Conservation (phyloP, 2,113 vertebrate genomes). For the Tupaia chinensis region DNA sequence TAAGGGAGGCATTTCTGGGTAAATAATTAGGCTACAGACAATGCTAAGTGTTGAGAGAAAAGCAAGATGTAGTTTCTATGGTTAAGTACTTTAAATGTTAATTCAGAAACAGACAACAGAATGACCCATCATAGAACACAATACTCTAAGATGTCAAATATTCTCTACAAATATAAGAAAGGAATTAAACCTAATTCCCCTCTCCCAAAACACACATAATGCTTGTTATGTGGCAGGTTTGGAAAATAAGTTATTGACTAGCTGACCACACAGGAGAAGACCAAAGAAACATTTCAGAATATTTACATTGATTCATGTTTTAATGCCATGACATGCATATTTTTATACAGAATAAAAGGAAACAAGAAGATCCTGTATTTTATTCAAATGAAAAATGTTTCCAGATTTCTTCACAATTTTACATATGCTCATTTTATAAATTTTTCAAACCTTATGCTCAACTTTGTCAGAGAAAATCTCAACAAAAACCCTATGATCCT, state of each 20-base stretch:
- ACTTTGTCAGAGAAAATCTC: slow-evolving; percentile 35
- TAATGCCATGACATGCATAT: not conserved
- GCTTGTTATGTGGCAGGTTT: not conserved
- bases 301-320: slow-evolving; percentile 23
- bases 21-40: too few relatives aligned
- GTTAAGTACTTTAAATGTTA: too few relatives aligned
- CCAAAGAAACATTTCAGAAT: slow-evolving; percentile 8
- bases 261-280: slow-evolving; percentile 5
- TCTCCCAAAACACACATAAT: not conserved
- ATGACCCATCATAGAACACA: not conserved
- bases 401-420: slow-evolving; percentile 52
- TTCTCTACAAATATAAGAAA: slow-evolving; percentile 13
- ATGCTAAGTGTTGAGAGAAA: too few relatives aligned
- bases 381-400: slow-evolving; percentile 45
- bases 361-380: slow-evolving; percentile 9
- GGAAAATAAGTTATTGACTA: slow-evolving; percentile 49
- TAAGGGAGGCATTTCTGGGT: too few relatives aligned
- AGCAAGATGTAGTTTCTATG: too few relatives aligned
- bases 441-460: slow-evolving; percentile 36
- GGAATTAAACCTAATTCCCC: not conserved
- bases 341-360: not conserved
- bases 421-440: slow-evolving; percentile 32
- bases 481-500: not conserved
- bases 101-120: too few relatives aligned
- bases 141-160: not conserved